These are phyloP conservation scores for Anneissia japonica DNA, from an alignment of 35 echinoderm and acorn worm species.

Conservation along the genomic window DNA sequence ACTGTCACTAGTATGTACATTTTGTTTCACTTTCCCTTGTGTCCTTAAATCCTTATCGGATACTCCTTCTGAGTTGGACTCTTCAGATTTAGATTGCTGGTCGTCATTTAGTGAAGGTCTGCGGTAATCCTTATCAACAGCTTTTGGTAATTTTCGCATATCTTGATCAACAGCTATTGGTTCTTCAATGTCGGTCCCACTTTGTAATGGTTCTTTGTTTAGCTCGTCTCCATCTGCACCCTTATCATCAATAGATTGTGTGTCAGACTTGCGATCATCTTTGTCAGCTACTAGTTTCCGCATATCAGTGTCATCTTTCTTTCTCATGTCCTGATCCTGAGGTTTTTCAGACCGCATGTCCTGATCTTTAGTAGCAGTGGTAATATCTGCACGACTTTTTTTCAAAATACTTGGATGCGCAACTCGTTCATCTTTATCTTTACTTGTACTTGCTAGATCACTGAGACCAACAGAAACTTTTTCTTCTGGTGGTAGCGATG, in stretches of 20 bases:
- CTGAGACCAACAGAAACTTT: no score
- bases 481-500: neutral
- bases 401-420: no score
- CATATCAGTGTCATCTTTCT: neutral
- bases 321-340: neutral
- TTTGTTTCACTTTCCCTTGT: neutral
- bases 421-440: neutral
- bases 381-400: neutral
- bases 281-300: neutral
- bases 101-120: neutral
- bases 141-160: neutral
- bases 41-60: neutral
- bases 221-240: neutral
- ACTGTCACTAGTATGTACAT: neutral
- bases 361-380: neutral
- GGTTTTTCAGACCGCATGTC: neutral
- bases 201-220: neutral
- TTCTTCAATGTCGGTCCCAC: neutral
- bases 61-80: neutral
- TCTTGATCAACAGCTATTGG: neutral
- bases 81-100: neutral
- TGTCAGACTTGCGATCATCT: neutral
- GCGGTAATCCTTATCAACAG: conserved; percentile 17
- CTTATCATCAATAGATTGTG: neutral
- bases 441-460: neutral